phyloP scores from a whole-genome alignment of 2,113 vertebrate species.

The Leucopsar rothschildi region DNA sequence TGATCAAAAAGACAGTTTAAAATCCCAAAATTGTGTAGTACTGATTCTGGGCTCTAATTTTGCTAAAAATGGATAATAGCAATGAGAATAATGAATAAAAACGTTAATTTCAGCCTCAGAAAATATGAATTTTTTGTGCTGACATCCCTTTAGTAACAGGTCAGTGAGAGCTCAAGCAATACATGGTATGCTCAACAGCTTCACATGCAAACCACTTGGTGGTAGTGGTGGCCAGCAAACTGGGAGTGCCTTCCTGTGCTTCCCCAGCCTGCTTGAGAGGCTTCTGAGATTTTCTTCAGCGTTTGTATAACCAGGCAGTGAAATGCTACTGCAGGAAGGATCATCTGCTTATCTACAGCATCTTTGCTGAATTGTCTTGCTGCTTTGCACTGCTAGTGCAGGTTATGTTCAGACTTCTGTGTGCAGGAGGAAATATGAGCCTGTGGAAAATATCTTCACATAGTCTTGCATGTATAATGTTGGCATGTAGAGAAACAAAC shows the following conservation, averaged over 20 bases:
- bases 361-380: neutral
- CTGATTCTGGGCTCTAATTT: neutral
- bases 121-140: neutral
- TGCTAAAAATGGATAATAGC: neutral
- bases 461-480: no score
- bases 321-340: neutral
- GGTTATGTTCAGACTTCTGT: neutral
- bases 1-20: neutral
- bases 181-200: neutral
- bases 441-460: neutral
- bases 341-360: neutral
- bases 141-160: neutral
- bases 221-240: conserved; percentile 14
- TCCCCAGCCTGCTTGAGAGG: neutral
- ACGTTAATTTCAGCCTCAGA: neutral
- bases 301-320: fast-evolving
- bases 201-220: conserved; percentile 16
- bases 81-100: neutral
- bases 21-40: neutral
- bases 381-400: neutral
- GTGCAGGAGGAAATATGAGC: neutral
- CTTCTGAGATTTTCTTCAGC: neutral
- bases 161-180: neutral
- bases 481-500: neutral
- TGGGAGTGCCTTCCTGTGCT: neutral